Evolutionary conservation across 2,797 vertebrate genomes (phyloP).

Genomic region (Sebastiscus albofasciatus): DNA sequence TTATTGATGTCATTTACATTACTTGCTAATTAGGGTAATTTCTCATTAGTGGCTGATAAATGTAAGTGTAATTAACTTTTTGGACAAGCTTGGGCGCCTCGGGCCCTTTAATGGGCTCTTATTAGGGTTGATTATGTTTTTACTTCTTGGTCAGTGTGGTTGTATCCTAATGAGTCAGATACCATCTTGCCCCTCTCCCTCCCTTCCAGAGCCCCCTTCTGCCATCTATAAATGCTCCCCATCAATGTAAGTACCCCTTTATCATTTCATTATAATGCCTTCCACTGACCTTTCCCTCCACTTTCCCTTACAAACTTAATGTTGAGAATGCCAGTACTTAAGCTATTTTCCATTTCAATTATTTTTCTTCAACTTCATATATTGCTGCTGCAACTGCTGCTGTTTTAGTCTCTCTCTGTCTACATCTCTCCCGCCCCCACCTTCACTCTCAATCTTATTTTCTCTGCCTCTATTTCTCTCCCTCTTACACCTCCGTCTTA

Average conservation of each 20-base stretch:
- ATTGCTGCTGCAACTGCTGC: not conserved
- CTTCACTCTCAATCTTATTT: constrained; percentile 50
- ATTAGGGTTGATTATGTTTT: constrained; percentile 66
- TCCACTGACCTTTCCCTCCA: constrained; percentile 47
- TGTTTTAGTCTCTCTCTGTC: constrained; percentile 26
- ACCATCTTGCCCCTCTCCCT: constrained; percentile 56
- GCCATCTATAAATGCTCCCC: constrained; percentile 88
- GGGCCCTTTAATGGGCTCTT: constrained; percentile 53
- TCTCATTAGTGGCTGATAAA: constrained; percentile 76
- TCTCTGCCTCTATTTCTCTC: constrained; percentile 36
- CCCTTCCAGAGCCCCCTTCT: constrained; percentile 87
- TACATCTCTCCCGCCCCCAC: constrained; percentile 34
- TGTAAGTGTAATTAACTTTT: constrained; percentile 75
- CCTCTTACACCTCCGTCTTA: constrained; percentile 41
- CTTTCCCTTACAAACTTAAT: constrained; percentile 8
- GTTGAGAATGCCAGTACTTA: constrained; percentile 34
- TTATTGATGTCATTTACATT: constrained; percentile 77
- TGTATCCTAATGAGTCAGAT: constrained; percentile 66
- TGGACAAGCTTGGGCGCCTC: constrained; percentile 57
- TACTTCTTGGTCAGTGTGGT: constrained; percentile 68
- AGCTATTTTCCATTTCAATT: constrained; percentile 19
- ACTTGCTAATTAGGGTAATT: constrained; percentile 75
- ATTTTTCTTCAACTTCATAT: constrained; percentile 14
- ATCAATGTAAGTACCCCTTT: constrained; percentile 88
- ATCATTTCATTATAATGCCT: constrained; percentile 52